These are phyloP conservation scores for Formicarius rufipectus DNA, from an alignment of 2,113 vertebrate genomes.

Conservation along the genomic window DNA sequence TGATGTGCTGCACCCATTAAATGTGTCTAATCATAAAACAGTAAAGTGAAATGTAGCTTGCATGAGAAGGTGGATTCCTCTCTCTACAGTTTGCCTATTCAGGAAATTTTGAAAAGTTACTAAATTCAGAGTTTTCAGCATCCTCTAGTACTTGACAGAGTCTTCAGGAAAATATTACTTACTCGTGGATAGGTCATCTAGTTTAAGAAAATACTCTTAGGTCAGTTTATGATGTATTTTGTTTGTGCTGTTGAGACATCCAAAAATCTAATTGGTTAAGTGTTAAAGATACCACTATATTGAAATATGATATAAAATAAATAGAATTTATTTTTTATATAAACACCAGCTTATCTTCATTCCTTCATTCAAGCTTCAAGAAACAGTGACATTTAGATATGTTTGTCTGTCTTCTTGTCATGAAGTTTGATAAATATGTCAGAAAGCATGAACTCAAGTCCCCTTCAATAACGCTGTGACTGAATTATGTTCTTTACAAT, in stretches of 20 bases:
- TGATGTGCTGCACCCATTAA: background rate
- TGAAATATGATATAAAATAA: background rate
- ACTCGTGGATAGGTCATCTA: background rate
- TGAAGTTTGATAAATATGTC: background rate
- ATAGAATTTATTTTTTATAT: background rate
- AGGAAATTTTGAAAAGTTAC: background rate
- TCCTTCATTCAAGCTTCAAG: background rate
- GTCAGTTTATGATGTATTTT: background rate
- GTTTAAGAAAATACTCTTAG: background rate
- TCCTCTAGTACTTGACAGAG: background rate
- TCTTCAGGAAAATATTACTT: conserved; percentile 4
- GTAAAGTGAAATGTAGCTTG: background rate
- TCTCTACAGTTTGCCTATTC: background rate
- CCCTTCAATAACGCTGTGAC: background rate
- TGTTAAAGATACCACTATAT: background rate
- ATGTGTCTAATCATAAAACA: background rate
- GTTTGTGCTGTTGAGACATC: background rate
- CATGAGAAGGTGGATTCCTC: background rate
- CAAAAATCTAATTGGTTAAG: background rate
- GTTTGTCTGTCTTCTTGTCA: background rate
- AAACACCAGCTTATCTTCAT: background rate
- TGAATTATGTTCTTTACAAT: background rate
- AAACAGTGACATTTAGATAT: background rate
- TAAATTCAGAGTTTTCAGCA: background rate
- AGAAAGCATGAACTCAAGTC: background rate